Conservation (phyloP, 1,140 invertebrate species). For the Acyrthosiphon pisum region DNA sequence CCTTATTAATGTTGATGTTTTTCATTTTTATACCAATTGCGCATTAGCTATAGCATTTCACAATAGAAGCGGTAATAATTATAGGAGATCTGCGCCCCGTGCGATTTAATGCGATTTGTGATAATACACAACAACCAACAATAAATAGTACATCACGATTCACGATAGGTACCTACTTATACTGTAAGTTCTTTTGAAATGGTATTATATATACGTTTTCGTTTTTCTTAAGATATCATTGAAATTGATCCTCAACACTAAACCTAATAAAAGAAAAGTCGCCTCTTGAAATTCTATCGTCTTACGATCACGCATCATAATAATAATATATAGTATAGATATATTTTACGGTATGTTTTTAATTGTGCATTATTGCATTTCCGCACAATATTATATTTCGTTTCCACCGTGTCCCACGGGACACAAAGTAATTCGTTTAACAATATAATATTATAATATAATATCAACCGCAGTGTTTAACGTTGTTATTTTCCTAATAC, state of each 20-base stretch:
- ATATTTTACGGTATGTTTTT: not conserved
- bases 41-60: not conserved
- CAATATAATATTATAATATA: not conserved
- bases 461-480: not conserved
- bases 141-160: not conserved
- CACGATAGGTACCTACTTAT: not conserved
- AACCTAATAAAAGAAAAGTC: not conserved
- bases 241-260: not conserved
- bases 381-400: not conserved
- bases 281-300: not conserved
- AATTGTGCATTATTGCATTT: slow-evolving; percentile 2
- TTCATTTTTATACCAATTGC: not conserved
- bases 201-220: not conserved
- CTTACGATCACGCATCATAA: not conserved
- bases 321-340: not conserved
- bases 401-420: not conserved
- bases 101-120: not conserved
- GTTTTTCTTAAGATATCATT: not conserved
- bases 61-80: not conserved
- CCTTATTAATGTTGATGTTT: not conserved
- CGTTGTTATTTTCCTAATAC: not conserved
- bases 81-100: not conserved
- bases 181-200: not conserved
- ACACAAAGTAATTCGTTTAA: not conserved
- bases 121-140: not conserved